Percentiles rank a stretch among this genome's conserved stretches.
Evolutionary conservation across 2,888 invertebrate genomes (phyloP).

Genomic region (Malacosoma neustria): DNA sequence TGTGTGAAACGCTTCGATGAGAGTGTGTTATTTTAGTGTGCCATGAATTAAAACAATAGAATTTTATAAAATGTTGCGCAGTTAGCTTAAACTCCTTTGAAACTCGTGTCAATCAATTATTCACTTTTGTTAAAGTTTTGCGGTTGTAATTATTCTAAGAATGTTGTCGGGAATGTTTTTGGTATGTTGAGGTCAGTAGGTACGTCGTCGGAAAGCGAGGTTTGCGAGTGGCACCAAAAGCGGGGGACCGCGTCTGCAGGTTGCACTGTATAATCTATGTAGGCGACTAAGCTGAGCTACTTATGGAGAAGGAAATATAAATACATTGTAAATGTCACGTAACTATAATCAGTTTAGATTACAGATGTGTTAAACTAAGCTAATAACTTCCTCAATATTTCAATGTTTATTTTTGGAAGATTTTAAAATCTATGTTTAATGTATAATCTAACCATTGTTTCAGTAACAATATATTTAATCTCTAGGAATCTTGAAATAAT

Average conservation of each 20-base stretch:
- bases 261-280: background rate
- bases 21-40: too few species aligned
- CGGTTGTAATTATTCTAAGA: background rate
- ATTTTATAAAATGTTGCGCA: background rate
- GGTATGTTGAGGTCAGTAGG: background rate
- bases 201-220: background rate
- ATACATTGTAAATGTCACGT: too few species aligned
- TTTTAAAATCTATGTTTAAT: too few species aligned
- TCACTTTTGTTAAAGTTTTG: background rate
- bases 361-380: too few species aligned
- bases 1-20: background rate
- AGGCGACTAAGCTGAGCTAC: background rate
- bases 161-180: background rate
- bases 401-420: too few species aligned
- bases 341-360: too few species aligned
- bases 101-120: background rate
- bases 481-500: too few species aligned
- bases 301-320: background rate
- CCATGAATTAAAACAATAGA: background rate
- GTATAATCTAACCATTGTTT: too few species aligned
- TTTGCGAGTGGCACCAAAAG: background rate
- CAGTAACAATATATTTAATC: too few species aligned
- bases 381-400: too few species aligned
- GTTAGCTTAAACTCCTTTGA: background rate
- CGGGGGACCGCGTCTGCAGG: background rate